phyloP scores from a whole-genome alignment of 2,113 vertebrate genomes.

The Rhinoderma darwinii region DNA sequence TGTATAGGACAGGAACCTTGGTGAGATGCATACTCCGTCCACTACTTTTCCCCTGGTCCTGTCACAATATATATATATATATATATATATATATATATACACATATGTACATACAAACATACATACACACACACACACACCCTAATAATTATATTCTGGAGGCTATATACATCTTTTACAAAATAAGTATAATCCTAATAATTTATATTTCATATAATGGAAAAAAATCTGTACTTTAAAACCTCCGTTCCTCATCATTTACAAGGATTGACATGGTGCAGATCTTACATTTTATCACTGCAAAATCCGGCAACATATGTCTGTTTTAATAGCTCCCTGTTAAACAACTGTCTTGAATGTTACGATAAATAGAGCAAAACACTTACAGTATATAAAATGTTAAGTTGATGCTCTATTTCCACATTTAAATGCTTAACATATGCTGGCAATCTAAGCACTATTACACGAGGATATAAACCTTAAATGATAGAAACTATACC shows the following conservation, averaged over 20 bases:
- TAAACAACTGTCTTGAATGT: conserved; percentile 20
- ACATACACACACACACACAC: neutral
- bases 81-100: too few relatives aligned
- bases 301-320: conserved; percentile 18
- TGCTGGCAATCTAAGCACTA: conserved; percentile 4
- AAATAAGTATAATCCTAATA: neutral
- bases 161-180: neutral
- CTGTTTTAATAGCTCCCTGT: conserved; percentile 12
- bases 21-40: too few relatives aligned
- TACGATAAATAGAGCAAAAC: conserved; percentile 37
- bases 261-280: neutral
- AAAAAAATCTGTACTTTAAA: neutral
- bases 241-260: neutral
- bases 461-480: neutral
- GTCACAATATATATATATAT: too few relatives aligned
- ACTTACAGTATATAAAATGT: conserved; percentile 28
- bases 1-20: too few relatives aligned
- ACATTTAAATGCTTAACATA: conserved; percentile 28
- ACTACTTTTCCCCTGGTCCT: too few relatives aligned
- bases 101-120: too few relatives aligned
- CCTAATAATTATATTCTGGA: neutral
- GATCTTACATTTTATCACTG: conserved; percentile 8
- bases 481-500: neutral
- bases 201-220: neutral
- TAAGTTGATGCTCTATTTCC: conserved; percentile 28